phyloP scores from a whole-genome alignment of 92 coral and sea anemone genomes.

The Ricordea florida region DNA sequence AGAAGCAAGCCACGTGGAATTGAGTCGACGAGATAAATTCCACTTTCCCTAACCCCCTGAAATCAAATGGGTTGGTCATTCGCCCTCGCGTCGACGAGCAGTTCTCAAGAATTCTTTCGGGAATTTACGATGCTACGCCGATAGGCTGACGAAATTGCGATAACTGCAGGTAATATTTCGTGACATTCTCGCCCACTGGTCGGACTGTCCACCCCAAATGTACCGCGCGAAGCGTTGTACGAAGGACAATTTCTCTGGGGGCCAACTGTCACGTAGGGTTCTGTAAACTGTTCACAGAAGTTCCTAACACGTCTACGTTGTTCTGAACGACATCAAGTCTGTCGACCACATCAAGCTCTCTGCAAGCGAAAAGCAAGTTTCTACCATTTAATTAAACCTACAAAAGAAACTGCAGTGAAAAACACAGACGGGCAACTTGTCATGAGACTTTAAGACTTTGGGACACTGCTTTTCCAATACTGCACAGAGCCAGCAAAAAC shows the following conservation, averaged over 20 bases:
- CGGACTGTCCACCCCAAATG: neutral
- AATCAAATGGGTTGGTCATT: too few relatives aligned
- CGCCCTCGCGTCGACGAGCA: too few relatives aligned
- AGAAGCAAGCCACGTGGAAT: neutral
- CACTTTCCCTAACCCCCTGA: neutral
- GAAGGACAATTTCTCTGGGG: neutral
- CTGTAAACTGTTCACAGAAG: slow-evolving; percentile 5
- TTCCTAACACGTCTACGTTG: slow-evolving; percentile 26
- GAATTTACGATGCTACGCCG: too few relatives aligned
- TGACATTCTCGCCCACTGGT: neutral
- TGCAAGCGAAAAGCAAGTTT: neutral
- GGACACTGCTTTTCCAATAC: too few relatives aligned
- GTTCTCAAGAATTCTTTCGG: too few relatives aligned
- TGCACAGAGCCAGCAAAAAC: too few relatives aligned
- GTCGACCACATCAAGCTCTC: slow-evolving; percentile 26
- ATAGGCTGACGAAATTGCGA: too few relatives aligned
- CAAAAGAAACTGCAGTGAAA: neutral
- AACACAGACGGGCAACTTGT: neutral
- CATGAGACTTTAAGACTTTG: neutral
- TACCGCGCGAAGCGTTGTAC: neutral
- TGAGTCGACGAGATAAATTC: neutral
- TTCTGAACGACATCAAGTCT: slow-evolving; percentile 10
- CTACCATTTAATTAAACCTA: neutral
- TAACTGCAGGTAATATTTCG: neutral
- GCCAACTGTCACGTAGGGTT: slow-evolving; percentile 6